Base-by-base conservation (phyloP, 2,797 vertebrate species). In the Etheostoma perlongum region DNA sequence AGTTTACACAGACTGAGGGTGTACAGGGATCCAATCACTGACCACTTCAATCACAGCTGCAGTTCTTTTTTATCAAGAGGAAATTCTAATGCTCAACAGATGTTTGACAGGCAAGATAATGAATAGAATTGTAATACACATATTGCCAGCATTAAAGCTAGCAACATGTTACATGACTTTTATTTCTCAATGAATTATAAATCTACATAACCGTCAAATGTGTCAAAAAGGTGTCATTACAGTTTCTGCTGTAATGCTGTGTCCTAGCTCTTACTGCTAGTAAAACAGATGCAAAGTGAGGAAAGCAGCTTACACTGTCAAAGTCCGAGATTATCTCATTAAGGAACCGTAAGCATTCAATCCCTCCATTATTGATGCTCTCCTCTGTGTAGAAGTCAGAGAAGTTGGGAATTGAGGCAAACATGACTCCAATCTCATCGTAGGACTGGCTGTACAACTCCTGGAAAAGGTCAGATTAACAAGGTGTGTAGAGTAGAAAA, bases 251-350 rank as follows among this genome's bases (percentile, higher is more conserved):
- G 36, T 36, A 9, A 36, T 55, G 30, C 25, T 36, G 48, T 64
- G 15, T 11, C 6, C 7, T 14, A 15, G 21, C 6, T 9, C 11
- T 2, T 23, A 46, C 19, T 30, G 5, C 18, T 23, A 15, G 8
- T 15, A 15, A 6, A 61, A 79, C 8, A 59, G 8, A 25, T 10
- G 10, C 25, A 59, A 9, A 66, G 27, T 13, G 4, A 47, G 18
- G 42, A 21, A 25, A 47, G 30, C 6, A 25, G 27, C 89, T 96
- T 92, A 99, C 98, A 3, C 97, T 97, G 16, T 99, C 98, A 1
- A 99, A 99, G 82, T 99, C 98, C 0, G 98, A 99, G 94, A 99
- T 99, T 89, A 99, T 99, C 94, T 99, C 97, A 1, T 99, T 99
- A 87, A 99, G 97, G 93, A 99, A 99, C 57, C 98, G 95, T 76